A percentile compares a stretch with the other conserved stretches of the same genome.
phyloP scores from a whole-genome alignment of 1,140 invertebrate species.

The Palaemon carinicauda region DNA sequence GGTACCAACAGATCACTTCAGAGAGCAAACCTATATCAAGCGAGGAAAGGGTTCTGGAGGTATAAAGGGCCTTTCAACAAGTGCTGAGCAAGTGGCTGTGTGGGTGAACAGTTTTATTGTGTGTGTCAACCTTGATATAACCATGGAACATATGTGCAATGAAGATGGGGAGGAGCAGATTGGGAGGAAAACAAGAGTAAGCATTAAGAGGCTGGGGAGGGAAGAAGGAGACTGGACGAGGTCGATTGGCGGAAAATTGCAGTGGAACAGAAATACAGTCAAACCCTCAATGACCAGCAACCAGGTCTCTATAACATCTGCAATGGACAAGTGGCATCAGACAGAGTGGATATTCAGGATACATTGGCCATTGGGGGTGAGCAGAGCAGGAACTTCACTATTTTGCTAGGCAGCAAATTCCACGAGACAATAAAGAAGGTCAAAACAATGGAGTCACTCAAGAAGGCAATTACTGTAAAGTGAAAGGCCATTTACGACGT shows the following conservation, averaged over 20 bases:
- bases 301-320: neutral
- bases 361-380: no score
- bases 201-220: constrained; percentile 7
- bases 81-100: neutral
- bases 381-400: neutral
- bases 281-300: no score
- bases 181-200: neutral
- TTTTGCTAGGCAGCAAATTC: neutral
- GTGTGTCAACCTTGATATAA: neutral
- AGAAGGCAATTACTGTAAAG: no score
- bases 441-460: no score
- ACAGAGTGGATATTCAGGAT: neutral
- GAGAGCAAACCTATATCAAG: neutral
- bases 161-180: neutral
- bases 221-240: constrained; percentile 13
- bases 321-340: neutral
- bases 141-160: neutral
- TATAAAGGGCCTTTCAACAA: neutral
- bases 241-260: neutral
- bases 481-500: no score
- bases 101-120: neutral
- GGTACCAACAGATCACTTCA: neutral
- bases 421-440: neutral
- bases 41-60: neutral
- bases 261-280: neutral